Percentiles rank a stretch among this genome's conserved stretches.
These are phyloP conservation scores for Ceyx erithaca DNA, from an alignment of 2,797 vertebrate species.

Conservation along the genomic window DNA sequence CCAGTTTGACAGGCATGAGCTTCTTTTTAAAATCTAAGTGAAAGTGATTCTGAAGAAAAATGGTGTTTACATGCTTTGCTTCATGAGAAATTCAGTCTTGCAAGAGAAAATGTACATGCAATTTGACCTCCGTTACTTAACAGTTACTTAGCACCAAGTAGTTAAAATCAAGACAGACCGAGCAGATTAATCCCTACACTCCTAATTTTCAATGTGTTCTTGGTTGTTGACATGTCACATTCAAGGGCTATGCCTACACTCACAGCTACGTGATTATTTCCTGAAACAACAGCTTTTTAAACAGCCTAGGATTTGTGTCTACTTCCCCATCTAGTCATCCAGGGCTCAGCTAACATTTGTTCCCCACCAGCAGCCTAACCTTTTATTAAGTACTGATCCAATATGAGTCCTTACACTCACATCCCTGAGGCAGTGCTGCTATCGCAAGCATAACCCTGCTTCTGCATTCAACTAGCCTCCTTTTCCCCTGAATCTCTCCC, in stretches of 20 bases:
- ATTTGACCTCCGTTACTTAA: background rate
- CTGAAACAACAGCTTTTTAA: background rate
- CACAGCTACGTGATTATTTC: background rate
- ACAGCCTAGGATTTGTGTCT: background rate
- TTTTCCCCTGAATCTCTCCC: background rate
- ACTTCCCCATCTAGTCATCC: background rate
- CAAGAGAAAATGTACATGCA: background rate
- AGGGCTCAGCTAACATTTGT: background rate
- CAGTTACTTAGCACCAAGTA: background rate
- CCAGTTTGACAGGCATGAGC: background rate
- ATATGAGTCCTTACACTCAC: background rate
- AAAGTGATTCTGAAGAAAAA: background rate
- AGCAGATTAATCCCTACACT: background rate
- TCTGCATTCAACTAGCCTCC: background rate
- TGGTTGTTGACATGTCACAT: background rate
- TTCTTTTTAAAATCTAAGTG: background rate
- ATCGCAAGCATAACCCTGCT: background rate
- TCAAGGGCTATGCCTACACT: background rate
- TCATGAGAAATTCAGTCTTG: accelerated
- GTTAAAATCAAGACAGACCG: background rate
- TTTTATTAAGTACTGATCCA: background rate
- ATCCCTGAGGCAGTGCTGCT: background rate
- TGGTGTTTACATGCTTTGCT: background rate
- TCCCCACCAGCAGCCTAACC: background rate
- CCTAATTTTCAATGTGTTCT: background rate